Evolutionary conservation across 2,888 invertebrate genomes (phyloP), one percentile per base, ranked within the genome.

Genomic region (Ecdyonurus torrentis): DNA sequence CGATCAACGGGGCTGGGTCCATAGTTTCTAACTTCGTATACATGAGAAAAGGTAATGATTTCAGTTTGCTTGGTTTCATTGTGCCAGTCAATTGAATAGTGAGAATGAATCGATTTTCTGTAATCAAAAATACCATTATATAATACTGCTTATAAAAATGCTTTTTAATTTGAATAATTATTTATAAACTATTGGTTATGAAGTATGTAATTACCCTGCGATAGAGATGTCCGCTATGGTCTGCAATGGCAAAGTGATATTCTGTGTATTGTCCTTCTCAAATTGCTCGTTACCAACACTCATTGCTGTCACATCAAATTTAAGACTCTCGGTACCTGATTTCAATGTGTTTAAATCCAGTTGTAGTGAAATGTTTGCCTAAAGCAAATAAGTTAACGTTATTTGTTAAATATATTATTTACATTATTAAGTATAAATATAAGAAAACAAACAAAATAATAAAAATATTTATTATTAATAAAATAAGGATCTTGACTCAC

Each of bases 201-300:
- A 19, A 24, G 1, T 24, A 24, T 23, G 22, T 19, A 18, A 50
- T 63, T 67, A 71, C 72, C 71, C 70, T 20, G 66, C 60, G 23
- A 72, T 63, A 62, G 68, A 63, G n/a, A 70, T 61, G 58, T 66
- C 66, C 5, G 67, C 68, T 59, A 66, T 65, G 22, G 70, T 63
- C 53, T 64, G 64, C 20, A 72, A 63, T 7, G 69, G 68, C 20
- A 72, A 60, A 2, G 61, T 59, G 22, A 70, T 37, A 19, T 53
- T 50, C 1, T 67, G n/a, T 1, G 61, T 60, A 63, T 71, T 71
- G 62, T 71, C 69, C 3, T 63, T 60, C 19, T 64, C 59, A 24
- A 68, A 67, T 2, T 66, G 61, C 64, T 72, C 71, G 58, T 67
- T 65, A 52, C 72, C 71, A 52, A 65, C 66, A 63, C 71, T 71